phyloP scores from a whole-genome alignment of 2,113 vertebrate genomes.

The Octodon degus region DNA sequence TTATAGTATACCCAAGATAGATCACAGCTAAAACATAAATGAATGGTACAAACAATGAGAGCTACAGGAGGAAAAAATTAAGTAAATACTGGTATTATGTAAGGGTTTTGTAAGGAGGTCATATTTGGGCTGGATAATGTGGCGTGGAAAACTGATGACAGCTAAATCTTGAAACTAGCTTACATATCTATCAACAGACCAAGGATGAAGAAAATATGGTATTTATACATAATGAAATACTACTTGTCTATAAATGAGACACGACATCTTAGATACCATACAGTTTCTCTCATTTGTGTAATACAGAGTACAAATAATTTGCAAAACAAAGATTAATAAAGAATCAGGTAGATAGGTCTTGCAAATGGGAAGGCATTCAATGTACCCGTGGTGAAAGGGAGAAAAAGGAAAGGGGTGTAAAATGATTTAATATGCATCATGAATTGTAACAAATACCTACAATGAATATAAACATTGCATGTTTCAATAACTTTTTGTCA shows the following conservation, averaged over 20 bases:
- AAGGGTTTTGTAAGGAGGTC: neutral
- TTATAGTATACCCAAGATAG: neutral
- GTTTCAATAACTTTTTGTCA: neutral
- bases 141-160: neutral
- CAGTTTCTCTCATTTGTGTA: neutral
- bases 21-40: neutral
- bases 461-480: neutral
- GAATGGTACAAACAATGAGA: constrained; percentile 14
- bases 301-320: neutral
- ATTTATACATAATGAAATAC: neutral
- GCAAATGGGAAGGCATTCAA: neutral
- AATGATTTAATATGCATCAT: neutral
- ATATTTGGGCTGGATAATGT: constrained; percentile 18
- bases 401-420: neutral
- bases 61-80: neutral
- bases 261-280: neutral
- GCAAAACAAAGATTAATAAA: neutral
- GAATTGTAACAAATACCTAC: neutral
- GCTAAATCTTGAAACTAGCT: neutral
- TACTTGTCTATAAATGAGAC: neutral
- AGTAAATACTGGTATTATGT: neutral
- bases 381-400: neutral
- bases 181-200: neutral
- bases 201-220: neutral
- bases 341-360: neutral